Conservation (phyloP, 23 tunicate species). For the Clavelina lepadiformis region DNA sequence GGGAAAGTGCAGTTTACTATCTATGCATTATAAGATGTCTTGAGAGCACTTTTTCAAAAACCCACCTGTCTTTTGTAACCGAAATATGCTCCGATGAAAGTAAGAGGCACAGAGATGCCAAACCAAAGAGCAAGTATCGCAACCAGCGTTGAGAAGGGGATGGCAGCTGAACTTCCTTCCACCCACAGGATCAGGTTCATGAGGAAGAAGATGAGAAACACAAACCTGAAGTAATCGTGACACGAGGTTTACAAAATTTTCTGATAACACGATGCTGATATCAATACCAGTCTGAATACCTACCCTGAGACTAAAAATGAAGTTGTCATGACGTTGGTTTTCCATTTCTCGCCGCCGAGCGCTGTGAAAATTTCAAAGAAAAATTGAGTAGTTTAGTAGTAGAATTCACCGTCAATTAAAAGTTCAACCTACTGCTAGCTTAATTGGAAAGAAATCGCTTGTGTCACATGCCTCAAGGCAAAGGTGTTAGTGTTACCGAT, state of each 20-base stretch:
- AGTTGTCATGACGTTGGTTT: slow-evolving; percentile 96
- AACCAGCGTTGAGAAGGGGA: slow-evolving; percentile 92
- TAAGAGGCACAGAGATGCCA: slow-evolving; percentile 95
- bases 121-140: slow-evolving; percentile 95
- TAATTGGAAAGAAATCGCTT: too few species aligned
- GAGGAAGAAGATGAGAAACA: slow-evolving; percentile 85
- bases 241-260: neutral
- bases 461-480: too few species aligned
- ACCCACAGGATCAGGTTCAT: slow-evolving; percentile 99
- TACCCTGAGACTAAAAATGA: slow-evolving; percentile 95
- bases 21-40: neutral
- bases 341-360: slow-evolving; percentile 97
- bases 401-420: too few species aligned
- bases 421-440: too few species aligned
- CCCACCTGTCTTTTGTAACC: slow-evolving; percentile 85
- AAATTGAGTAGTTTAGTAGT: too few species aligned
- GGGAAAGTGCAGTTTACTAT: neutral
- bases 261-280: neutral
- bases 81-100: slow-evolving; percentile 91
- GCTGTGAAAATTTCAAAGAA: slow-evolving; percentile 53
- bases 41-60: too few species aligned
- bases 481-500: too few species aligned
- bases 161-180: slow-evolving; percentile 88
- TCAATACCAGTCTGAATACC: neutral
- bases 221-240: slow-evolving; percentile 40